A percentile compares a stretch with the other conserved stretches of the same genome.
These are phyloP conservation scores for Scelioninae gen. 2 DNA, from an alignment of 2,888 invertebrate genomes.

Conservation along the genomic window DNA sequence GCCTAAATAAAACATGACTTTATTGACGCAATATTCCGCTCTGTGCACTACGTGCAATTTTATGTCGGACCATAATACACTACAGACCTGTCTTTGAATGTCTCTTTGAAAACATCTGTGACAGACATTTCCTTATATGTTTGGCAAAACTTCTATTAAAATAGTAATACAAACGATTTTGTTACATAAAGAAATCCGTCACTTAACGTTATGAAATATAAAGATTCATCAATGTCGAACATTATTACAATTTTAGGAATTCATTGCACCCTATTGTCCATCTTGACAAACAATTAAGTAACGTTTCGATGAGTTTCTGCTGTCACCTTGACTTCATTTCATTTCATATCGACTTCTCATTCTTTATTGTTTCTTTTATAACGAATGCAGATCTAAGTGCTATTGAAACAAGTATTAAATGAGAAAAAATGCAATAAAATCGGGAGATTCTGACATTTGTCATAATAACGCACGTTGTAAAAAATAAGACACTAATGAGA, in stretches of 20 bases:
- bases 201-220: not conserved
- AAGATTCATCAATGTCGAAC: too few species aligned
- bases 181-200: not conserved
- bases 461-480: too few species aligned
- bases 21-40: slow-evolving; percentile 6
- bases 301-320: not conserved
- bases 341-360: not conserved
- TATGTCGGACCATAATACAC: slow-evolving; percentile 12
- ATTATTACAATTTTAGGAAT: not conserved
- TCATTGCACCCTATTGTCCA: not conserved
- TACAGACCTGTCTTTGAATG: slow-evolving; percentile 23
- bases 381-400: not conserved
- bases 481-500: too few species aligned
- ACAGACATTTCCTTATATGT: slow-evolving; percentile 22
- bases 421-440: too few species aligned
- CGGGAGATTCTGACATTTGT: too few species aligned
- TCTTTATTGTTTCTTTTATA: not conserved
- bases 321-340: not conserved
- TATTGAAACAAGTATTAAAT: too few species aligned
- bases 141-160: slow-evolving; percentile 6
- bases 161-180: slow-evolving; percentile 1
- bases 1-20: slow-evolving; percentile 7
- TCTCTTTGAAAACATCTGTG: slow-evolving; percentile 43
- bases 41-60: slow-evolving; percentile 2
- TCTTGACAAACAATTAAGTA: not conserved